phyloP scores from a whole-genome alignment of 2,113 vertebrate species.

The Takifugu bimaculatus region DNA sequence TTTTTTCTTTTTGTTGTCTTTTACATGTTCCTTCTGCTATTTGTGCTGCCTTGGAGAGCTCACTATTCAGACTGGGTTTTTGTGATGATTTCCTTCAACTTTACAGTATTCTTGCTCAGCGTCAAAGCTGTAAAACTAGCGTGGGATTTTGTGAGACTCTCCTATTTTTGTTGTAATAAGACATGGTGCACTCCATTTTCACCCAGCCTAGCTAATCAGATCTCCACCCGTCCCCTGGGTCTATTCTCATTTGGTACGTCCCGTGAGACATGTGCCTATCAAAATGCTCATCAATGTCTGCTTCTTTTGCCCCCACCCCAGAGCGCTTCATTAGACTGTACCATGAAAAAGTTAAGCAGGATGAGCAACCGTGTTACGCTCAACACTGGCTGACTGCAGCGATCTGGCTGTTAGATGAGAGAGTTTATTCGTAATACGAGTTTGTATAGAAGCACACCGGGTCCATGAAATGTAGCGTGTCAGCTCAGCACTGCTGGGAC shows the following conservation, averaged over 20 bases:
- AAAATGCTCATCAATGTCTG: slow-evolving; percentile 69
- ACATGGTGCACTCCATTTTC: slow-evolving; percentile 64
- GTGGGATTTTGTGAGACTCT: slow-evolving; percentile 16
- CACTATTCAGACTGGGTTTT: too few relatives aligned
- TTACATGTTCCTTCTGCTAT: too few relatives aligned
- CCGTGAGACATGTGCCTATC: slow-evolving; percentile 69
- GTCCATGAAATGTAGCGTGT: background rate
- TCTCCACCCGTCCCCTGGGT: slow-evolving; percentile 48
- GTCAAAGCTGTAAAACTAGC: too few relatives aligned
- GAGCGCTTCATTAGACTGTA: slow-evolving; percentile 51
- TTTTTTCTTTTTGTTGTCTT: too few relatives aligned
- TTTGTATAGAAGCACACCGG: background rate
- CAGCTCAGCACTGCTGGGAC: too few relatives aligned
- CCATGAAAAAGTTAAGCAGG: slow-evolving; percentile 38
- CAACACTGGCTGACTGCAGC: background rate
- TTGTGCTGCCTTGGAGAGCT: too few relatives aligned
- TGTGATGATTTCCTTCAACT: too few relatives aligned
- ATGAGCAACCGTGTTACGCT: slow-evolving; percentile 7
- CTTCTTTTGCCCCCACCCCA: slow-evolving; percentile 25
- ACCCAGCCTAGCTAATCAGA: slow-evolving; percentile 64
- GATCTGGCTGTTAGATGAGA: too few relatives aligned
- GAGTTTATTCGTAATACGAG: background rate
- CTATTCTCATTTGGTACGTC: slow-evolving; percentile 61
- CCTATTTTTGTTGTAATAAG: slow-evolving; percentile 61
- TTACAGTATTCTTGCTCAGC: too few relatives aligned